A percentile compares a stretch with the other conserved stretches of the same genome.
Conservation (phyloP, 2,113 vertebrate genomes). For the Mustela lutreola region DNA sequence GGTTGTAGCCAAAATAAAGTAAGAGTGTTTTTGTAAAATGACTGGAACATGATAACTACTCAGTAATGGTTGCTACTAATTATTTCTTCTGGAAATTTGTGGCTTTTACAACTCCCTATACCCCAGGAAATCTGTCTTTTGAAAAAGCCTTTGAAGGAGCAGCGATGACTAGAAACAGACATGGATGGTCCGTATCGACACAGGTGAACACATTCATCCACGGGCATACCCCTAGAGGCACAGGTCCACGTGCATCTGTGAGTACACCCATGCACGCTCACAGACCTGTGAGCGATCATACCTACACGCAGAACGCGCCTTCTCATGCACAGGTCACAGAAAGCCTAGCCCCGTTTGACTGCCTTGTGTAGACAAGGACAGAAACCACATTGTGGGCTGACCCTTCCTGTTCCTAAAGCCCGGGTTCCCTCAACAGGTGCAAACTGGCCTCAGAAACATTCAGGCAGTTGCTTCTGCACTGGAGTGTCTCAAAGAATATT, state of each 20-base stretch:
- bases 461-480: not conserved
- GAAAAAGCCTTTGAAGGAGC: not conserved
- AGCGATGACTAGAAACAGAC: not conserved
- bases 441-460: rapidly evolving
- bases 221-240: not conserved
- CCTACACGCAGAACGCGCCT: not conserved
- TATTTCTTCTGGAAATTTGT: not conserved
- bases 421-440: not conserved
- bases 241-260: not conserved
- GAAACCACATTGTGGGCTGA: not conserved
- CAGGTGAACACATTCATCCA: not conserved
- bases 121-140: not conserved
- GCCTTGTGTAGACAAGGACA: not conserved
- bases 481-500: rapidly evolving
- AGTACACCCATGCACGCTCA: rapidly evolving
- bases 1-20: not conserved
- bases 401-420: rapidly evolving
- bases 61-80: not conserved
- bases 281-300: rapidly evolving
- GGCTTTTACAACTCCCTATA: not conserved
- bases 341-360: not conserved
- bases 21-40: not conserved
- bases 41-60: not conserved
- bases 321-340: rapidly evolving
- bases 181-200: rapidly evolving